Conservation (phyloP, 1,140 invertebrate genomes). For the Drosophila bocki region DNA sequence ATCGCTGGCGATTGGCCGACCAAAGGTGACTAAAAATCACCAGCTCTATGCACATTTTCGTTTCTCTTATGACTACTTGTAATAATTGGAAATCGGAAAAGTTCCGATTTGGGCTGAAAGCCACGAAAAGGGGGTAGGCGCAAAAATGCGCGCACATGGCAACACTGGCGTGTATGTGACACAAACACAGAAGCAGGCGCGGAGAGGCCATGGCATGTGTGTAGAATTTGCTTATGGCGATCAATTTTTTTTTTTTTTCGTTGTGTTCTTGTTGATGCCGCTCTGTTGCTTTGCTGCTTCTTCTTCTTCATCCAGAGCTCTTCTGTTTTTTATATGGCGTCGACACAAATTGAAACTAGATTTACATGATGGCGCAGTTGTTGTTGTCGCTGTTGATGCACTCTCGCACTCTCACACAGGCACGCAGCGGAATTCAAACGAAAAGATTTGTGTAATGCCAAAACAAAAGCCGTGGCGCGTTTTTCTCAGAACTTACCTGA, state of each 20-base stretch:
- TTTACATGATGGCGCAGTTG: constrained; percentile 76
- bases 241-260: constrained; percentile 74
- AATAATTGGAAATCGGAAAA: constrained; percentile 35
- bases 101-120: constrained; percentile 50
- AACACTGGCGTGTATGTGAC: constrained; percentile 59
- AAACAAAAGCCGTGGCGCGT: constrained; percentile 60
- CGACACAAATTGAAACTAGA: constrained; percentile 74
- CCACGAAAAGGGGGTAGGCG: constrained; percentile 51
- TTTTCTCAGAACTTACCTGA: constrained; percentile 89
- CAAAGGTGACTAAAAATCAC: constrained; percentile 24
- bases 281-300: not conserved
- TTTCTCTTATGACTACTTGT: constrained; percentile 16
- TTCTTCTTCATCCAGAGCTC: constrained; percentile 29
- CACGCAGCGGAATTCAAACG: constrained; percentile 20
- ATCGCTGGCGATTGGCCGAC: constrained; percentile 32
- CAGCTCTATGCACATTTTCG: not conserved
- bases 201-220: constrained; percentile 42
- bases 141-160: constrained; percentile 80
- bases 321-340: constrained; percentile 62
- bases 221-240: constrained; percentile 81
- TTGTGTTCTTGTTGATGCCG: constrained; percentile 48
- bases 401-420: constrained; percentile 32
- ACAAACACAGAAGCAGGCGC: constrained; percentile 43
- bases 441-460: constrained; percentile 58
- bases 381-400: constrained; percentile 37